A percentile compares a stretch with the other conserved stretches of the same genome.
Conservation (phyloP, 2,888 invertebrate genomes). For the Macaria liturata region DNA sequence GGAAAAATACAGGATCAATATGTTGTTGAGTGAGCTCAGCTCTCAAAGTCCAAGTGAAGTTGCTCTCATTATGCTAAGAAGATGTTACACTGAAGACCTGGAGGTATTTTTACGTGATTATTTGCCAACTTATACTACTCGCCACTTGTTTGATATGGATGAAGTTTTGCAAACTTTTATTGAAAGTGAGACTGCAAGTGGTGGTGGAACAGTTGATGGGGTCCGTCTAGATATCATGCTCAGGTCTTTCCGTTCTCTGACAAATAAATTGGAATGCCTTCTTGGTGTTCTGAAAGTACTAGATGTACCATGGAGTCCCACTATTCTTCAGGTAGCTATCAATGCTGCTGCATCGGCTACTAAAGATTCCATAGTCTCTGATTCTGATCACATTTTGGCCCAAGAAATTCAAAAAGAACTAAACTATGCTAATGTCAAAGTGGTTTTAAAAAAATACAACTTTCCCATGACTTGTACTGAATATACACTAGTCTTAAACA, state of each 20-base stretch:
- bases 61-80: slow-evolving; percentile 71
- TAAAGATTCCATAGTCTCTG: slow-evolving; percentile 67
- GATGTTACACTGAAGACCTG: slow-evolving; percentile 79
- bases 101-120: slow-evolving; percentile 65
- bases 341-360: slow-evolving; percentile 57
- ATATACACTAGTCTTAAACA: slow-evolving; percentile 67
- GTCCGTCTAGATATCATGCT: slow-evolving; percentile 64
- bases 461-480: slow-evolving; percentile 68
- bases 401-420: slow-evolving; percentile 72
- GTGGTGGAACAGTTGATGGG: slow-evolving; percentile 71
- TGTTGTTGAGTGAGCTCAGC: slow-evolving; percentile 69
- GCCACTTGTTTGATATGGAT: slow-evolving; percentile 71
- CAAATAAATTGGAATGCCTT: slow-evolving; percentile 66
- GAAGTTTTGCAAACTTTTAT: slow-evolving; percentile 66
- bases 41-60: slow-evolving; percentile 70
- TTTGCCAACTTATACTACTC: slow-evolving; percentile 66
- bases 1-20: slow-evolving; percentile 76
- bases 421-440: slow-evolving; percentile 72
- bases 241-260: slow-evolving; percentile 60
- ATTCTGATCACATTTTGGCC: slow-evolving; percentile 59
- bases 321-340: slow-evolving; percentile 60
- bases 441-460: slow-evolving; percentile 74
- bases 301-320: slow-evolving; percentile 72
- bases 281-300: slow-evolving; percentile 70
- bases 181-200: slow-evolving; percentile 68